phyloP scores from a whole-genome alignment of 2,113 vertebrate species.

The Oxygymnocypris stewartii region DNA sequence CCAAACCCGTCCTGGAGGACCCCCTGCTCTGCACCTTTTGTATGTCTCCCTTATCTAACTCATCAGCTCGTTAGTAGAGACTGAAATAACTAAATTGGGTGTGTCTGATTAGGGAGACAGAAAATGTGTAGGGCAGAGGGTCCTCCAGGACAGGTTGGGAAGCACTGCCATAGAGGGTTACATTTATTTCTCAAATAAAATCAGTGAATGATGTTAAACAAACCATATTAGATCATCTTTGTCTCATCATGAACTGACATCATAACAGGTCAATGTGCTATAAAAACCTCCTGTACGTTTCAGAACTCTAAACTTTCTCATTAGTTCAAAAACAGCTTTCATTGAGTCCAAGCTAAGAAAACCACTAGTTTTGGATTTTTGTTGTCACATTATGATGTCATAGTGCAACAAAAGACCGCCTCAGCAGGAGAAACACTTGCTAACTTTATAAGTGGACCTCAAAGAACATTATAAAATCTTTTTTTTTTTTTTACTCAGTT shows the following conservation, averaged over 20 bases:
- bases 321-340: background rate
- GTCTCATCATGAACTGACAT: background rate
- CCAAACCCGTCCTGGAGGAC: no score
- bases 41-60: no score
- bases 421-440: background rate
- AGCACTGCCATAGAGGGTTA: no score
- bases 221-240: background rate
- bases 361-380: background rate
- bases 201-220: background rate
- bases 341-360: background rate
- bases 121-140: no score
- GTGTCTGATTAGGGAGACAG: no score
- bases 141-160: no score
- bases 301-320: background rate
- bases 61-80: no score
- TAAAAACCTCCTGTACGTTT: background rate
- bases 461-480: no score
- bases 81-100: no score
- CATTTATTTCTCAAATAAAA: background rate
- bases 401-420: background rate
- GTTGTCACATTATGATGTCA: background rate
- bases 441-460: background rate
- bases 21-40: no score
- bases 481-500: no score
- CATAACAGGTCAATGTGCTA: background rate